Percentiles rank a stretch among this genome's conserved stretches.
Conservation (phyloP, 1,140 invertebrate genomes). For the Aplysia californica region DNA sequence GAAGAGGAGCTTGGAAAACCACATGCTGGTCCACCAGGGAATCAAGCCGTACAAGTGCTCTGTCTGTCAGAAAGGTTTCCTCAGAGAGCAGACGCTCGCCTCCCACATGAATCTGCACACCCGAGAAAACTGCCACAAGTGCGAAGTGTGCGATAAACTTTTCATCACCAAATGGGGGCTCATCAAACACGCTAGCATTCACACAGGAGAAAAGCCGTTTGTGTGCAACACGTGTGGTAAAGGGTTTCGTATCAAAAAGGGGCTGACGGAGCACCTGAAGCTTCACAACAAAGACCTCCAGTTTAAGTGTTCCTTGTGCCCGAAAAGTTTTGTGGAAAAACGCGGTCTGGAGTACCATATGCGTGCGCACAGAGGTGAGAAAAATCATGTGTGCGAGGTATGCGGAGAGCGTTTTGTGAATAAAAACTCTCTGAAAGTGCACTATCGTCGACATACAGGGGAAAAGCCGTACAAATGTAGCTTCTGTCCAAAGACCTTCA, state of each 20-base stretch:
- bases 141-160: slow-evolving; percentile 91
- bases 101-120: slow-evolving; percentile 35
- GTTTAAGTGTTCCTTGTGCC: slow-evolving; percentile 20
- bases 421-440: slow-evolving; percentile 13
- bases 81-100: slow-evolving; percentile 27
- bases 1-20: slow-evolving; percentile 86
- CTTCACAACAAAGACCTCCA: slow-evolving; percentile 19
- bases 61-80: slow-evolving; percentile 45
- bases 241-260: slow-evolving; percentile 21
- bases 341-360: slow-evolving; percentile 14
- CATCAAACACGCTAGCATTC: slow-evolving; percentile 94
- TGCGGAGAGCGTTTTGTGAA: slow-evolving; percentile 23
- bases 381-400: slow-evolving; percentile 18
- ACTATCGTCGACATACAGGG: slow-evolving; percentile 22
- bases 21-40: slow-evolving; percentile 84
- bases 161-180: slow-evolving; percentile 97
- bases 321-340: slow-evolving; percentile 26
- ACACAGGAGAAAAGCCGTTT: slow-evolving; percentile 70
- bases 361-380: slow-evolving; percentile 16
- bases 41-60: slow-evolving; percentile 80
- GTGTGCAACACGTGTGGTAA: slow-evolving; percentile 36
- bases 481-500: slow-evolving; percentile 19
- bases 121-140: slow-evolving; percentile 69
- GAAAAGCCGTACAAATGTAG: slow-evolving; percentile 26
- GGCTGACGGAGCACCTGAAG: slow-evolving; percentile 24